Base-by-base conservation (phyloP, 1,140 invertebrate genomes). In the Meteorus sp. region DNA sequence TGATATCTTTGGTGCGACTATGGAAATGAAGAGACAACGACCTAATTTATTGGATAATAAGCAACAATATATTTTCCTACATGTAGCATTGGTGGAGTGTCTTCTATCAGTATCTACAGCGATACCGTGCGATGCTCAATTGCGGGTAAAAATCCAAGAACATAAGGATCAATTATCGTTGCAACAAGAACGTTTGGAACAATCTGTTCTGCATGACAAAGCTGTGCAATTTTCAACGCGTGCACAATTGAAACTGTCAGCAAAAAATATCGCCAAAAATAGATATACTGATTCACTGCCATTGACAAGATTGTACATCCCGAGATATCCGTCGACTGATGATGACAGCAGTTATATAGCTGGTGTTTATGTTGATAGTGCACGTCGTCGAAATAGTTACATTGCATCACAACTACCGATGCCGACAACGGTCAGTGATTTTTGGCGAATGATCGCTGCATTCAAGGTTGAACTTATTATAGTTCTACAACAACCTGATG, bases 361-460 rank as follows among this genome's bases (percentile, higher is more conserved):
- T 6, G 72, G 63, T 1, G 56, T 66, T 45, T 65, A 60, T 8
- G 65, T 73, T 1, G 64, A 68, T 7, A 62, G 67, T 25, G 56
- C 72, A 15, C 65, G 47, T 35, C 85, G 87, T 37, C 86, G 87
- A 60, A 88, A 88, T 65, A 85, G 87, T 25, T 94, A 93, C 71
- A 88, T 95, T 37, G 92, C 91, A 1, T 91, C 92, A 0, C 92
- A 95, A 77, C 89, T 92, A 1, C 94, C 94, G 17, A 77, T 97
- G 65, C 89, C 92, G 53, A 89, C 89, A 69, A 97, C 95, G 47
- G 88, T 91, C 72, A 84, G 84, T 35, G 94, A 96, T 81, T 96
- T 97, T 78, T 97, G 94, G 94, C 86, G 90, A 69, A 95, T 97
- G 93, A 73, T 90, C 15, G 84, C 85, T 54, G 87, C 89, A 67